Percentiles rank a stretch among this genome's conserved stretches.
phyloP scores from a whole-genome alignment of 1,140 invertebrate genomes.

The Drosophila leontia region DNA sequence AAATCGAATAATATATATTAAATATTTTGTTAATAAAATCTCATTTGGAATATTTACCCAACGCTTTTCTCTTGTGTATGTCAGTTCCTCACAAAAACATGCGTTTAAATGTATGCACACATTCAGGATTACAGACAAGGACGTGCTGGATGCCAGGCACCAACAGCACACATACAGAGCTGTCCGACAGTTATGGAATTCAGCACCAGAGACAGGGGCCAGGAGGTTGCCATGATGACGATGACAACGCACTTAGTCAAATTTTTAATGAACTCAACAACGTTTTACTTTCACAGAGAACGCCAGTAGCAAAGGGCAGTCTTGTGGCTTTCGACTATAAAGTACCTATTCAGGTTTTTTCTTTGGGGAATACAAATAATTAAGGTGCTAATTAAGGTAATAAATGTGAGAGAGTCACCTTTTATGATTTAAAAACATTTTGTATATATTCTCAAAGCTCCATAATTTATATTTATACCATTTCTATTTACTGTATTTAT shows the following conservation, averaged over 20 bases:
- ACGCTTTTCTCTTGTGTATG: conserved; percentile 1
- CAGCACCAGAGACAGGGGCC: conserved; percentile 29
- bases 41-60: neutral
- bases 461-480: no score
- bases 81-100: conserved; percentile 16
- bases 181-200: conserved; percentile 36
- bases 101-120: neutral
- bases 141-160: conserved; percentile 41
- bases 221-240: conserved; percentile 60
- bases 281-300: conserved; percentile 74
- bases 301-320: neutral
- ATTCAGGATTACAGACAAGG: conserved; percentile 45
- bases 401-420: neutral
- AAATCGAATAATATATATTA: neutral
- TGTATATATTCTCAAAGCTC: neutral
- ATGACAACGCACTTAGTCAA: conserved; percentile 78
- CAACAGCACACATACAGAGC: conserved; percentile 11
- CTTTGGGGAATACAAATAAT: neutral
- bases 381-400: no score
- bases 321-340: neutral
- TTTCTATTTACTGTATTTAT: neutral
- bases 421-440: neutral
- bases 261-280: conserved; percentile 81
- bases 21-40: neutral
- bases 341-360: conserved; percentile 5